Evolutionary conservation across 2,797 vertebrate genomes (phyloP), one percentile per base, ranked within the genome.

Genomic region (Takifugu rubripes): DNA sequence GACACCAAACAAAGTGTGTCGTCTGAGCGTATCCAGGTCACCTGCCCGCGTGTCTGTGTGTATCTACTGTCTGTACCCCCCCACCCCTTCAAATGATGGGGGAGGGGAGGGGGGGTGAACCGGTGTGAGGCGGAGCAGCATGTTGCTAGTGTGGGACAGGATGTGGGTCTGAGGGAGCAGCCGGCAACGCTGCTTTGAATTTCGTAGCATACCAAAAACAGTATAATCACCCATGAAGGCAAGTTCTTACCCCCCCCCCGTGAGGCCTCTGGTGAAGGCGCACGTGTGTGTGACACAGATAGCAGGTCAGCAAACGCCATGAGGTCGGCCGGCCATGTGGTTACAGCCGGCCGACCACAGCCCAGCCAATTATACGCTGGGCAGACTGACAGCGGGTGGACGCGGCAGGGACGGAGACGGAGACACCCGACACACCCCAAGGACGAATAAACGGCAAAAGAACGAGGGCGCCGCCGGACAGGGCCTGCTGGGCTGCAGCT

Each of bases 281-380:
- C 55, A 59, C 65, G 48, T 2, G 48, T 64, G 67, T 65, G 29
- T 74, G 58, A 36, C 63, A 66, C 67, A 70, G 74, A 70, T 68
- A 75, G 70, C 67, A 52, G 88, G 87, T 85, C 83, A 84, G 70
- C 82, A 86, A 84, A 86, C 74, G 79, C 82, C 71, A 90, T 90
- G 87, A n/a, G n/a, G n/a, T n/a, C n/a, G n/a, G n/a, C n/a, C n/a
- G n/a, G n/a, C n/a, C n/a, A n/a, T n/a, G n/a, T n/a, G n/a, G n/a
- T n/a, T n/a, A n/a, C n/a, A n/a, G n/a, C 74, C 45, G 56, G 81
- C 79, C 52, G 77, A 88, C 85, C 79, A 81, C 84, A 84, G 88
- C 88, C 81, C 85, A 85, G 84, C 84, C 85, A 90, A 90, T 90
- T 90, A 90, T 83, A 86, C 73, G 59, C 78, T 66, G 59, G 64